Evolutionary conservation across 2,113 vertebrate genomes (phyloP), one percentile per base, ranked within the genome.

Genomic region (Xyliphius kryptos): DNA sequence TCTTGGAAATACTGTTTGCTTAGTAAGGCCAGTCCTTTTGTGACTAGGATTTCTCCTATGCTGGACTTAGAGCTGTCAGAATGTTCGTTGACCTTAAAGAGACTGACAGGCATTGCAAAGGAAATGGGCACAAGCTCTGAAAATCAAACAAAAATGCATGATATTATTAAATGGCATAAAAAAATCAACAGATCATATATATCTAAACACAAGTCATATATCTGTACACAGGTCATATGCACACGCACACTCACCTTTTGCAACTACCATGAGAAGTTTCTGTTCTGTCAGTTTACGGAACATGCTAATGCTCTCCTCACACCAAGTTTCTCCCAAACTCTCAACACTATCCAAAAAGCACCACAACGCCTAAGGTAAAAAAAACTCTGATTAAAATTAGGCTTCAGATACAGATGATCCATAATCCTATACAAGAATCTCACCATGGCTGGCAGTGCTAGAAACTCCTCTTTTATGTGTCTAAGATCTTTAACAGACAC

Each of bases 361-460:
- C 66, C 78, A 82, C 63, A 97, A 77, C 9, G 91, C 94, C 95
- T 98, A 20, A 61, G 44, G 66, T 12, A 20, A 43, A 77, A 16
- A 19, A 32, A 9, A 10, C 14, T 2, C 19, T 14, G n/a, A 2
- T 49, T 15, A 41, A n/a, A 1, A 16, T 7, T 48, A 12, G 22
- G 16, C 9, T 41, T 53, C 6, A 19, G 14, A 11, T 19, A 8
- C n/a, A n/a, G n/a, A n/a, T n/a, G n/a, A n/a, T n/a, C n/a, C n/a
- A n/a, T n/a, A n/a, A n/a, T n/a, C n/a, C n/a, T n/a, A n/a, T n/a
- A n/a, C n/a, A n/a, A n/a, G n/a, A n/a, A n/a, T n/a, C n/a, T 86
- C 85, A 97, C 94, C 91, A 89, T 90, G 70, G 82, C 81, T 49
- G 92, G 93, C 47, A 83, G 77, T 11, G 74, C 80, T 54, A 97